These are phyloP conservation scores for Brotula barbata DNA, from an alignment of 2,797 vertebrate species.

Conservation along the genomic window DNA sequence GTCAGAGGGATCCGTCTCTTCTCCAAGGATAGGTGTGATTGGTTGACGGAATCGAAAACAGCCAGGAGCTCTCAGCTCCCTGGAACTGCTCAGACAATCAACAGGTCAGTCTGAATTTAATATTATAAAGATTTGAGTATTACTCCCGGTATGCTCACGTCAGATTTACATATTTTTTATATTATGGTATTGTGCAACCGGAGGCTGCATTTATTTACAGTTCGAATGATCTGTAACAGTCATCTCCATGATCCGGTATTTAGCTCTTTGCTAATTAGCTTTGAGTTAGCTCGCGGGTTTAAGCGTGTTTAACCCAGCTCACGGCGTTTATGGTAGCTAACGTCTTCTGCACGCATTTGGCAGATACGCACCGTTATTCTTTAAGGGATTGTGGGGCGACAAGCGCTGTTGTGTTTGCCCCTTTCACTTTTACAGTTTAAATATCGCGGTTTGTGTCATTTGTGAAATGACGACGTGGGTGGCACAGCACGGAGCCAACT, in stretches of 20 bases:
- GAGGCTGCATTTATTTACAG: not conserved
- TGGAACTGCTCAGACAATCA: conserved; percentile 50
- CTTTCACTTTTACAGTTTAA: conserved; percentile 49
- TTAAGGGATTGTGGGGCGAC: not conserved
- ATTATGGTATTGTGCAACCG: fast-evolving
- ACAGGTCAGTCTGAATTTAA: conserved; percentile 61
- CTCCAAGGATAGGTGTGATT: conserved; percentile 41
- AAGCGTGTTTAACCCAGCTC: conserved; percentile 3
- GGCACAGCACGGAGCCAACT: conserved; percentile 52
- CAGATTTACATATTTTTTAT: too few relatives aligned
- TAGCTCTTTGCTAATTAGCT: conserved; percentile 49
- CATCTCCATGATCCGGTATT: conserved; percentile 3
- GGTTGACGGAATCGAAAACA: conserved; percentile 18
- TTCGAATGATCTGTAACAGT: not conserved
- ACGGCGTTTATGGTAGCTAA: not conserved
- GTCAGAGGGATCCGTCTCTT: conserved; percentile 1
- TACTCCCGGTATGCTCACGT: too few relatives aligned
- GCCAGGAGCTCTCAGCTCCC: conserved; percentile 36
- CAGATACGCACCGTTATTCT: not conserved
- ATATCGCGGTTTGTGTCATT: conserved; percentile 68
- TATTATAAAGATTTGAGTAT: too few relatives aligned
- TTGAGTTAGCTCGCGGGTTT: conserved; percentile 49
- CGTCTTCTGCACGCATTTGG: too few relatives aligned
- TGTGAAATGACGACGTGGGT: conserved; percentile 68
- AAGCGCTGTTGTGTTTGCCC: not conserved